These are phyloP conservation scores for Pandemis heparana DNA, from an alignment of 2,888 invertebrate genomes.

Conservation along the genomic window DNA sequence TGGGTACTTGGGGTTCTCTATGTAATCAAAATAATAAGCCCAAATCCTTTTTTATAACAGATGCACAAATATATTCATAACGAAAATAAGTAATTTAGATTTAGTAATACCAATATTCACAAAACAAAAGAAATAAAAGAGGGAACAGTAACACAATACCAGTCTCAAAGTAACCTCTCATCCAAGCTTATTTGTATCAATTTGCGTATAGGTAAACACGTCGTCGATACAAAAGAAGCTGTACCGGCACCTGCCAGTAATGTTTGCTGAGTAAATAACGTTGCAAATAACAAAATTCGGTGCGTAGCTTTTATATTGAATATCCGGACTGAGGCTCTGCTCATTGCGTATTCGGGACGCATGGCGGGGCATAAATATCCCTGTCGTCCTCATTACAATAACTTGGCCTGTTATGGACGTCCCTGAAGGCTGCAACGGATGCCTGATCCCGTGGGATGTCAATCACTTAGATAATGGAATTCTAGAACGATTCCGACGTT, in stretches of 20 bases:
- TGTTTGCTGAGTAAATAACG: conserved; percentile 70
- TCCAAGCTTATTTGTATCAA: conserved; percentile 59
- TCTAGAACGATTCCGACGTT: conserved; percentile 65
- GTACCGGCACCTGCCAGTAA: conserved; percentile 72
- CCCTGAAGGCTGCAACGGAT: conserved; percentile 72
- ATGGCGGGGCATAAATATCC: conserved; percentile 82
- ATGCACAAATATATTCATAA: no score
- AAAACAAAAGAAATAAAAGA: conserved; percentile 36
- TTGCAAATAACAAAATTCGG: conserved; percentile 58
- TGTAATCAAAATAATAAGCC: no score
- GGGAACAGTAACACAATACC: conserved; percentile 45
- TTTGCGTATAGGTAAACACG: conserved; percentile 62
- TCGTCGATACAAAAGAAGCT: conserved; percentile 63
- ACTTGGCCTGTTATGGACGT: conserved; percentile 70
- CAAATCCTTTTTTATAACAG: no score
- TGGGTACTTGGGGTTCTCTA: no score
- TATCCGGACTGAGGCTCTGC: conserved; percentile 53
- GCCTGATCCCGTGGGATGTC: conserved; percentile 73
- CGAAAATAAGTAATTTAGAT: no score
- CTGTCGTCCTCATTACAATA: conserved; percentile 83
- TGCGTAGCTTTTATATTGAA: conserved; percentile 63
- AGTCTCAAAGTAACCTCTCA: conserved; percentile 50
- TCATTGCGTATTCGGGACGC: conserved; percentile 81
- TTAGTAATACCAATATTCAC: background rate
- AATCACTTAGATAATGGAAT: conserved; percentile 79